Conservation (phyloP, 2,888 invertebrate genomes). For the Andrena marginata region DNA sequence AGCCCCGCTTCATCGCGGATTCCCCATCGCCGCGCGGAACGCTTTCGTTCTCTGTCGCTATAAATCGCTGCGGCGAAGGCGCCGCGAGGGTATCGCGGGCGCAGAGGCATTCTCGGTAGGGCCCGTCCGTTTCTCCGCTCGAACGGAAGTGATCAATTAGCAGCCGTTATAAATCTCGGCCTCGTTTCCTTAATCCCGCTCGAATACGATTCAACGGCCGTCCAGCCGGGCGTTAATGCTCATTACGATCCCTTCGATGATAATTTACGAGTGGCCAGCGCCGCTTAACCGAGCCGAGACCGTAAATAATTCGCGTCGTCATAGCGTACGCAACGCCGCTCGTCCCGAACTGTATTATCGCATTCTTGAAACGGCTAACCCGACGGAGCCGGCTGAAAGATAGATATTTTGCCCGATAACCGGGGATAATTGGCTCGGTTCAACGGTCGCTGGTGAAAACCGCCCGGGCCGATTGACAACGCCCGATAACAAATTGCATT, state of each 20-base stretch:
- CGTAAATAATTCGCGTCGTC: conserved; percentile 4
- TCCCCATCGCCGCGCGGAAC: conserved; percentile 17
- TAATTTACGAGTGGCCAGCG: conserved; percentile 20
- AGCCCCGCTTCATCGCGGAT: not conserved
- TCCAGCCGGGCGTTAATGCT: conserved; percentile 17
- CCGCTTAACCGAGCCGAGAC: conserved; percentile 13
- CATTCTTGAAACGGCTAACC: conserved; percentile 68
- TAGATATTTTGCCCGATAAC: conserved; percentile 62
- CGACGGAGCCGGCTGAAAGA: conserved; percentile 58
- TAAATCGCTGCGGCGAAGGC: not conserved
- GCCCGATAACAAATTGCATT: conserved; percentile 58
- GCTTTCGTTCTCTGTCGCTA: conserved; percentile 29
- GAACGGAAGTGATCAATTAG: conserved; percentile 14
- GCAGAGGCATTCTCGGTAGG: conserved; percentile 4
- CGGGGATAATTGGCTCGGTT: conserved; percentile 61
- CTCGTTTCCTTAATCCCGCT: conserved; percentile 2
- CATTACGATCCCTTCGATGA: conserved; percentile 1
- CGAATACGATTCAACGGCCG: not conserved
- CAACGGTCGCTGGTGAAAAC: conserved; percentile 49
- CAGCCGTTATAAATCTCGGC: not conserved
- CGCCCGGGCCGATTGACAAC: conserved; percentile 48
- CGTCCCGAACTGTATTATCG: conserved; percentile 58
- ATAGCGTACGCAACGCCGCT: conserved; percentile 19
- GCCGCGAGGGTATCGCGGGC: not conserved
- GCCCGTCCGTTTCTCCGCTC: not conserved